A percentile compares a stretch with the other conserved stretches of the same genome.
Conservation (phyloP, 2,797 vertebrate species). For the Acanthornis magna region DNA sequence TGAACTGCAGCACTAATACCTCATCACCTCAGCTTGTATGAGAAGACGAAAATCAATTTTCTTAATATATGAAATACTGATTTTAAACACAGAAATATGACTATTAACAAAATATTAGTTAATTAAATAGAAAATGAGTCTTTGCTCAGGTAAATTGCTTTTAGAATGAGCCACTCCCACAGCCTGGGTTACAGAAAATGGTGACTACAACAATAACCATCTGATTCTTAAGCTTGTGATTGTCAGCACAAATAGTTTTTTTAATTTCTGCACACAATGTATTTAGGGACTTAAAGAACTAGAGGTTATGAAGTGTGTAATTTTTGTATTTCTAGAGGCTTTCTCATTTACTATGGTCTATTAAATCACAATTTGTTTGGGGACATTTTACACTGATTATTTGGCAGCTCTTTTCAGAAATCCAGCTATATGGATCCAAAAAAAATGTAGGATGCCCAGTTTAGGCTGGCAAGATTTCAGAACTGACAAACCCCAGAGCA, state of each 20-base stretch:
- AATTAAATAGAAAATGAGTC: background rate
- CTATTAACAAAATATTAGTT: background rate
- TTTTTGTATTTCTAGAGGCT: background rate
- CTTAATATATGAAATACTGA: background rate
- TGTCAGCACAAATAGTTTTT: background rate
- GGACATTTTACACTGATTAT: background rate
- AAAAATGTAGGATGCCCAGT: background rate
- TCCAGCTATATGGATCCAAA: background rate
- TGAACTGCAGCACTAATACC: background rate
- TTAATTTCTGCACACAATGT: background rate
- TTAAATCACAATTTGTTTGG: slow-evolving; percentile 1
- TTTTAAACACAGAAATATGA: background rate
- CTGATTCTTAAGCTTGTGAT: background rate
- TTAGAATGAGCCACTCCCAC: background rate
- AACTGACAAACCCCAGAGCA: background rate
- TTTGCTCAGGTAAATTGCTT: background rate
- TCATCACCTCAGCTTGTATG: background rate
- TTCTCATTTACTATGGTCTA: background rate
- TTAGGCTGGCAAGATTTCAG: background rate
- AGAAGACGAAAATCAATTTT: background rate
- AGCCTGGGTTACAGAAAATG: background rate
- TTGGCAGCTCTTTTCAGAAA: background rate
- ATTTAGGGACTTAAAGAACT: background rate
- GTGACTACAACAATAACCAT: background rate
- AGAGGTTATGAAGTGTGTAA: background rate